Evolutionary conservation across 1,140 invertebrate species (phyloP).

Genomic region (Drosophila ohnishii): DNA sequence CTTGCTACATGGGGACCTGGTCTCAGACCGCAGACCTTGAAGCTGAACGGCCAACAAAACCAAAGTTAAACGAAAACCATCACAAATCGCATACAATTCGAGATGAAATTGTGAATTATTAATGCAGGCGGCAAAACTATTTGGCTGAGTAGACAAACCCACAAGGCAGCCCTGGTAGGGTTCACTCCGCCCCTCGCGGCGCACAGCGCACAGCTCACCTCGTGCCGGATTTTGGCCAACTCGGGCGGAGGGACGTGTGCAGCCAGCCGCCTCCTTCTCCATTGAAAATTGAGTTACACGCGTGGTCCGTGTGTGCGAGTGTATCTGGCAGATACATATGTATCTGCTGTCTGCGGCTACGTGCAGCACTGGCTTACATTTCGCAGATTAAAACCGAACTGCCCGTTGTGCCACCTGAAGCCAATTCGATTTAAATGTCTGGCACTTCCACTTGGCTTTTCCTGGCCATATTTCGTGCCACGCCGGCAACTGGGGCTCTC

Average conservation of each 20-base stretch:
- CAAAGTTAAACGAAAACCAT: slow-evolving; percentile 75
- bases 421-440: slow-evolving; percentile 82
- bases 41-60: slow-evolving; percentile 37
- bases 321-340: slow-evolving; percentile 46
- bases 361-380: slow-evolving; percentile 58
- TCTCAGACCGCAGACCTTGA: slow-evolving; percentile 31
- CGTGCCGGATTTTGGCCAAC: not conserved
- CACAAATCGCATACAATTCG: slow-evolving; percentile 81
- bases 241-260: slow-evolving; percentile 51
- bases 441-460: slow-evolving; percentile 76
- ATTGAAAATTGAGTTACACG: slow-evolving; percentile 81
- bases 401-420: slow-evolving; percentile 61
- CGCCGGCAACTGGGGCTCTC: slow-evolving; percentile 29
- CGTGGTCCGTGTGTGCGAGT: slow-evolving; percentile 51
- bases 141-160: slow-evolving; percentile 79
- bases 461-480: slow-evolving; percentile 68
- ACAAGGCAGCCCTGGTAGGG: slow-evolving; percentile 37
- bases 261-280: slow-evolving; percentile 52
- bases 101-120: slow-evolving; percentile 83
- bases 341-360: slow-evolving; percentile 48
- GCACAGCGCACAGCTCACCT: not conserved
- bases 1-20: slow-evolving; percentile 13
- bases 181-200: not conserved
- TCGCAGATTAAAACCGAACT: slow-evolving; percentile 70
- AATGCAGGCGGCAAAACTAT: slow-evolving; percentile 79